Conservation (phyloP, 2,113 vertebrate genomes). For the Gopherus evgoodei region DNA sequence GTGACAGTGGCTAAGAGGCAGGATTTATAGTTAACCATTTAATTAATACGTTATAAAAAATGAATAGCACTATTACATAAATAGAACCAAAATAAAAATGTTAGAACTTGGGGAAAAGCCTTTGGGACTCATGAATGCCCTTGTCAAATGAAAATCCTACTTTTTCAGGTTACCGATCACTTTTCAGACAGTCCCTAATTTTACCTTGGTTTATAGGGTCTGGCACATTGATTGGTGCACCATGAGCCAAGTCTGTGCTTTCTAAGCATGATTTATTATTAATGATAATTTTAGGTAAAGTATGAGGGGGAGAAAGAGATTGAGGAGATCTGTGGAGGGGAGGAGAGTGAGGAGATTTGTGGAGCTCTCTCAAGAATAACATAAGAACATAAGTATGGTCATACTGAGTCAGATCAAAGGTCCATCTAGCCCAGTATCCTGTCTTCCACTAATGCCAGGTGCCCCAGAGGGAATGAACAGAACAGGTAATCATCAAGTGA, state of each 20-base stretch:
- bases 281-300: background rate
- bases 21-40: background rate
- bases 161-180: background rate
- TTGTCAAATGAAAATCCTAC: constrained; percentile 9
- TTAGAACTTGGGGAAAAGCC: constrained; percentile 12
- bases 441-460: no score
- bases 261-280: constrained; percentile 15
- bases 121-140: constrained; percentile 30
- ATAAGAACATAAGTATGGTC: no score
- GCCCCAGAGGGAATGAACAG: no score
- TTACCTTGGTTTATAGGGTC: background rate
- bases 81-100: constrained; percentile 13
- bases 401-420: no score
- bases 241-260: constrained; percentile 14
- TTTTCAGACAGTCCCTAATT: background rate
- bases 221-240: constrained; percentile 9
- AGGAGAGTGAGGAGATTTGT: background rate
- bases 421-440: no score
- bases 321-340: background rate
- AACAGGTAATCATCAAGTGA: no score
- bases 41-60: constrained; percentile 32
- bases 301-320: accelerated
- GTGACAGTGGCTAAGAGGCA: background rate
- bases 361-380: background rate
- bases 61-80: background rate